Evolutionary conservation across 2,113 vertebrate species (phyloP).

Genomic region (Anarhynchus alexandrinus): DNA sequence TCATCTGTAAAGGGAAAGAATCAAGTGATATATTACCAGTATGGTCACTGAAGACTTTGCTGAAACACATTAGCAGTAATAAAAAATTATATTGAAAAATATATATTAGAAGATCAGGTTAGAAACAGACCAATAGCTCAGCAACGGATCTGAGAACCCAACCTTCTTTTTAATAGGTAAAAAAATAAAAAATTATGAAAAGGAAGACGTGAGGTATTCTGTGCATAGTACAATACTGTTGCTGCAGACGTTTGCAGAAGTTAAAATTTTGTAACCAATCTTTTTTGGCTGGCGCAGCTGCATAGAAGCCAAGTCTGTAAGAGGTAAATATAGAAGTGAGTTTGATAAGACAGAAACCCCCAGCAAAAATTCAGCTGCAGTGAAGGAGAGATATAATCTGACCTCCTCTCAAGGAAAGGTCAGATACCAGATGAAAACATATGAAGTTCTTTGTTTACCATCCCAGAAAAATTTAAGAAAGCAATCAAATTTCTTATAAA

Average conservation of each 20-base stretch:
- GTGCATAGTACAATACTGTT: not conserved
- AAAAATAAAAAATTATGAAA: not conserved
- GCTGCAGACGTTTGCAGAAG: not conserved
- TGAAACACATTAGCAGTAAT: fast-evolving
- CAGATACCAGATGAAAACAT: not conserved
- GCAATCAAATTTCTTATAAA: not conserved
- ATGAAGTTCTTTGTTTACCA: not conserved
- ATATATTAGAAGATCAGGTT: not conserved
- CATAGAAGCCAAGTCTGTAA: not conserved
- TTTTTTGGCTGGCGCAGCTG: not conserved
- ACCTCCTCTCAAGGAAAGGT: not conserved
- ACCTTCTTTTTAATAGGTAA: not conserved
- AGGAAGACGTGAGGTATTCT: not conserved
- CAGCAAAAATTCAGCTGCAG: not conserved
- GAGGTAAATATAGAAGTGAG: not conserved
- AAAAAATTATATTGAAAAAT: not conserved
- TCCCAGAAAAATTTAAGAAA: not conserved
- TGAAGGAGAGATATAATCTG: not conserved
- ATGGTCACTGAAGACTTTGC: not conserved
- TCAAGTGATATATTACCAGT: not conserved
- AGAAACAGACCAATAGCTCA: not conserved
- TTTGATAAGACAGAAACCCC: not conserved
- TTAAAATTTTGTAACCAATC: not conserved
- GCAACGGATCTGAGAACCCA: not conserved
- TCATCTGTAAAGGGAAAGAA: not conserved